Evolutionary conservation across 2,113 vertebrate genomes (phyloP).

Genomic region (Camarhynchus parvulus): DNA sequence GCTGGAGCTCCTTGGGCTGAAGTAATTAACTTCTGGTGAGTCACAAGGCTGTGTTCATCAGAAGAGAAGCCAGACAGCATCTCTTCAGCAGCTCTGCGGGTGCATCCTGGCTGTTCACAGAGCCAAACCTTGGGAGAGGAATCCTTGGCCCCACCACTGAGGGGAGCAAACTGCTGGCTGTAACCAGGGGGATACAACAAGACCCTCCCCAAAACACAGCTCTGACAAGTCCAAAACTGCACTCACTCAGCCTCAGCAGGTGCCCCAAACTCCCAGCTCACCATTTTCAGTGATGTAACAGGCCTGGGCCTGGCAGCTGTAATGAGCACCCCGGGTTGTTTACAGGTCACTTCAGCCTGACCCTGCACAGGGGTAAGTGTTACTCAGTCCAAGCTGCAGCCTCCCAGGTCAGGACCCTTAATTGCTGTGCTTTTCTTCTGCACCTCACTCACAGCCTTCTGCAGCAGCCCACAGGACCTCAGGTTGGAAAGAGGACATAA

Average conservation of each 20-base stretch:
- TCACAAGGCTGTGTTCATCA: background rate
- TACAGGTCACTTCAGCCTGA: background rate
- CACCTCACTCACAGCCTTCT: background rate
- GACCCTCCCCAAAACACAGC: background rate
- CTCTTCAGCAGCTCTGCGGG: background rate
- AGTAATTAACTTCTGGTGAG: conserved; percentile 7
- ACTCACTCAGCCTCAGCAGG: background rate
- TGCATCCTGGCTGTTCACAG: background rate
- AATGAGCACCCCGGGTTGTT: conserved; percentile 14
- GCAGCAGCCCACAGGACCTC: background rate
- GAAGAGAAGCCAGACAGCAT: background rate
- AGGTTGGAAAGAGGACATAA: background rate
- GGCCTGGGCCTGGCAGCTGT: background rate
- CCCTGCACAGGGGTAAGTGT: background rate
- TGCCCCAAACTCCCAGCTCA: fast-evolving
- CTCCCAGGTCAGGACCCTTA: conserved; percentile 37
- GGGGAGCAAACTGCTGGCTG: background rate
- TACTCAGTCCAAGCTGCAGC: background rate
- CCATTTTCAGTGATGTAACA: background rate
- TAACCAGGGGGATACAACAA: background rate
- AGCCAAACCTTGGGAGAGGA: background rate
- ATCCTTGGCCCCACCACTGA: background rate
- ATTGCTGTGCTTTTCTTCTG: background rate
- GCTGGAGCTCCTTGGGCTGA: background rate
- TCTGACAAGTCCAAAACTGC: too few relatives aligned